Conservation (phyloP, 2,113 vertebrate species). For the Brienomyrus longianalis region DNA sequence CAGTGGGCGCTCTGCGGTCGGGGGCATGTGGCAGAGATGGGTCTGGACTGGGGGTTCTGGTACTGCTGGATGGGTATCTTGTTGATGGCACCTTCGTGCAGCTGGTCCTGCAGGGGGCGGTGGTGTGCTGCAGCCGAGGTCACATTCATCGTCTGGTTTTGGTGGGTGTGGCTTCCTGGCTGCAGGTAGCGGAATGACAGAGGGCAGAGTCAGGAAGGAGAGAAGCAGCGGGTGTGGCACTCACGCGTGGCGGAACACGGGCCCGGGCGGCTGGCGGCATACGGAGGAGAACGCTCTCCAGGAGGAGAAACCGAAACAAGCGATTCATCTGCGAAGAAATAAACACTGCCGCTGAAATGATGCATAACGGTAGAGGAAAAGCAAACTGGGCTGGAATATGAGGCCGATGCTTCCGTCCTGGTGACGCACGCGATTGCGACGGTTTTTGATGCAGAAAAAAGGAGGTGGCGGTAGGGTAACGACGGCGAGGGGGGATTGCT, state of each 20-base stretch:
- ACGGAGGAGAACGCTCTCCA: background rate
- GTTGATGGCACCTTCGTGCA: conserved; percentile 81
- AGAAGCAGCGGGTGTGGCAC: conserved; percentile 25
- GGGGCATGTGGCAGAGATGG: conserved; percentile 60
- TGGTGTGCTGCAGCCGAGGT: conserved; percentile 75
- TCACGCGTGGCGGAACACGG: conserved; percentile 31
- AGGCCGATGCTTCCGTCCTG: background rate
- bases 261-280: background rate
- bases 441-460: conserved; percentile 2
- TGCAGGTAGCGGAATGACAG: conserved; percentile 57
- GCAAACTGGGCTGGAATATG: background rate
- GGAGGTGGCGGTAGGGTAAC: background rate
- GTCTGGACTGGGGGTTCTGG: conserved; percentile 52
- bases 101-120: conserved; percentile 76
- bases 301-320: background rate
- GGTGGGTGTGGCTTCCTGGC: conserved; percentile 72
- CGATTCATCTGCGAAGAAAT: background rate
- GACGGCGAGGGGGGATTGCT: conserved; percentile 33
- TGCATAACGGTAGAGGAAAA: background rate
- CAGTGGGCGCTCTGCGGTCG: conserved; percentile 86
- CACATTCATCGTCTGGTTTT: conserved; percentile 85
- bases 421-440: background rate
- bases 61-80: conserved; percentile 78
- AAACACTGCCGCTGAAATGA: background rate
- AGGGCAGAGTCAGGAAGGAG: conserved; percentile 45